Percentiles rank a stretch among this genome's conserved stretches.
Evolutionary conservation across 2,888 invertebrate species (phyloP).

Genomic region (Hololepta plana): DNA sequence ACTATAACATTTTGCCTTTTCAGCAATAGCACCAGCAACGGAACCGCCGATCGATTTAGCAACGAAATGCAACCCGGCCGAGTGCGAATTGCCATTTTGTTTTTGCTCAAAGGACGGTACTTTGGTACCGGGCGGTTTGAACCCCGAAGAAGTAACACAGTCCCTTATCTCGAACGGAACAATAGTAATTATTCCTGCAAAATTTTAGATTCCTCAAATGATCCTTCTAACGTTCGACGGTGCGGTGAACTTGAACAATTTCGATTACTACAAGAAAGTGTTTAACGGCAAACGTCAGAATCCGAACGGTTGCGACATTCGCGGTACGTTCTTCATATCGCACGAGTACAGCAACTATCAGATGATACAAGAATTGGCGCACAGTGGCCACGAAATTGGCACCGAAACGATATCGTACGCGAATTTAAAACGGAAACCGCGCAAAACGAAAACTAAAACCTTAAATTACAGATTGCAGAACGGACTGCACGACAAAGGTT

Average conservation of each 20-base stretch:
- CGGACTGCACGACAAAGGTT: conserved; percentile 74
- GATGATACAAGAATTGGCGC: conserved; percentile 76
- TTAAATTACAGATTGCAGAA: conserved; percentile 40
- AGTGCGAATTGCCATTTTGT: conserved; percentile 73
- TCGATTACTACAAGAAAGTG: conserved; percentile 70
- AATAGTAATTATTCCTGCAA: conserved; percentile 2
- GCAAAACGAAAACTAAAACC: conserved; percentile 3
- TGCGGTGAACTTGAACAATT: conserved; percentile 83
- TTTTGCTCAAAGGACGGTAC: conserved; percentile 88
- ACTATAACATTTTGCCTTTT: conserved; percentile 14
- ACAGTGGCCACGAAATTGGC: conserved; percentile 74
- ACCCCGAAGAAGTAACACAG: conserved; percentile 55
- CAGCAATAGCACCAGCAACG: conserved; percentile 66
- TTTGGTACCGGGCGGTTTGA: conserved; percentile 64
- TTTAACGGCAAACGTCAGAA: conserved; percentile 64
- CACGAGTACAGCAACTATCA: conserved; percentile 88
- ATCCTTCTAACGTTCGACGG: conserved; percentile 85
- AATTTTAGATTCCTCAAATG: conserved; percentile 74
- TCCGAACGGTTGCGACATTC: conserved; percentile 76
- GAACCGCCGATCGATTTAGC: conserved; percentile 68
- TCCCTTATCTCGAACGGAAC: neutral
- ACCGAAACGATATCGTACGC: conserved; percentile 56
- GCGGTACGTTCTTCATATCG: conserved; percentile 84
- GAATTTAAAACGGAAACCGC: conserved; percentile 22
- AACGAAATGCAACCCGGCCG: conserved; percentile 53